Evolutionary conservation across 1,140 invertebrate species (phyloP), one percentile per base, ranked within the genome.

Genomic region (Agrypnia vestita): DNA sequence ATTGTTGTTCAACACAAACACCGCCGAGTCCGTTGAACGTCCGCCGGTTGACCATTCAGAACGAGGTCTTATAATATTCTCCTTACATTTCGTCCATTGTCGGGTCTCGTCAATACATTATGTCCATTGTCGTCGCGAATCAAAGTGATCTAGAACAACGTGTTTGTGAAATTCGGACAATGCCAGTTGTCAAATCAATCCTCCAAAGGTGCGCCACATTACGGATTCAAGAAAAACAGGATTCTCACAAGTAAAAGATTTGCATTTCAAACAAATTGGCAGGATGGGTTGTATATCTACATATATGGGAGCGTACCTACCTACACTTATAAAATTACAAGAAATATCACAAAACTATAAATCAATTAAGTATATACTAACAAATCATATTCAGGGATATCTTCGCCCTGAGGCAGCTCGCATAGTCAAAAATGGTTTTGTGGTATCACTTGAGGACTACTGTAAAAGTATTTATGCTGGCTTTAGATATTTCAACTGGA

Each of bases 31-130:
- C 19, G 61, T 64, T 44, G 61, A 64, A 64, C 61, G 61, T 64
- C 61, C 61, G 61, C 61, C 61, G 13, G 61, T 64, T 64, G 61
- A 64, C 61, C 61, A 64, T 64, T 64, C 61, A 64, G 61, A 64
- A 64, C 25, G 0, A 8, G 25, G 59, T 35, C 55, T 19, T 59
- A 13, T 62, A 62, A 62, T 25, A 62, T 62, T 64, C 25, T 59
- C 61, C 61, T 43, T 43, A 44, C 61, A 35, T 64, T 35, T 13
- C 35, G 8, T 15, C 19, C 61, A 64, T 64, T 64, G 25, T 64
- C 35, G 61, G 25, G 4, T 12, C 13, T 21, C 21, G 35, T 25
- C 19, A 43, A 64, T 64, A 25, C 61, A 64, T 44, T 64, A 64
- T 64, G 19, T 64, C 8, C 61, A 64, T 64, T 64, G 61, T 64